Conservation (phyloP, 2,113 vertebrate species). For the Pardalotus punctatus region DNA sequence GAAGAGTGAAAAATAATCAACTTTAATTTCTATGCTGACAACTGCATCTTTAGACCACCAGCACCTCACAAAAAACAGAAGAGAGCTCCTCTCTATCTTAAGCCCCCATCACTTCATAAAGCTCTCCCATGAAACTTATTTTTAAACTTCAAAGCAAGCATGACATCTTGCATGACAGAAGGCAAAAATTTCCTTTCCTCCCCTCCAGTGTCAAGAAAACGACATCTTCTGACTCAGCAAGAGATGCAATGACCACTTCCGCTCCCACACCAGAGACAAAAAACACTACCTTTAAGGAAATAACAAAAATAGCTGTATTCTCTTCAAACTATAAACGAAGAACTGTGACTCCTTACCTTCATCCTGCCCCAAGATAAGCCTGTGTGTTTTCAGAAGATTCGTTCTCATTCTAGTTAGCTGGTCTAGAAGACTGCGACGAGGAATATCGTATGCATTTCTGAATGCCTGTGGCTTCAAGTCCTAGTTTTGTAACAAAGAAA, state of each 20-base stretch:
- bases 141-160: neutral
- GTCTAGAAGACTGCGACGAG: constrained; percentile 77
- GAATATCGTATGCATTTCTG: constrained; percentile 84
- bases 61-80: neutral
- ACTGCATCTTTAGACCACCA: neutral
- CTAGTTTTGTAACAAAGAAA: constrained; percentile 58
- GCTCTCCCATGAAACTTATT: neutral
- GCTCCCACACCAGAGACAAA: neutral
- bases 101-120: neutral
- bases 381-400: constrained; percentile 79
- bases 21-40: neutral
- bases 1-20: neutral
- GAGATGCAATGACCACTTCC: neutral
- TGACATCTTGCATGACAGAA: neutral
- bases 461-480: constrained; percentile 81
- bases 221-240: neutral
- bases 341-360: constrained; percentile 70
- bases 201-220: neutral
- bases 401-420: constrained; percentile 84
- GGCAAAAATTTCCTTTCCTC: neutral
- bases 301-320: neutral
- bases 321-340: neutral
- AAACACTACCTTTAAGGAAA: neutral
- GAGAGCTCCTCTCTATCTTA: neutral
- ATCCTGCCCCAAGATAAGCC: constrained; percentile 78